Conservation (phyloP, 2,888 invertebrate species). For the Microdon myrmicae region DNA sequence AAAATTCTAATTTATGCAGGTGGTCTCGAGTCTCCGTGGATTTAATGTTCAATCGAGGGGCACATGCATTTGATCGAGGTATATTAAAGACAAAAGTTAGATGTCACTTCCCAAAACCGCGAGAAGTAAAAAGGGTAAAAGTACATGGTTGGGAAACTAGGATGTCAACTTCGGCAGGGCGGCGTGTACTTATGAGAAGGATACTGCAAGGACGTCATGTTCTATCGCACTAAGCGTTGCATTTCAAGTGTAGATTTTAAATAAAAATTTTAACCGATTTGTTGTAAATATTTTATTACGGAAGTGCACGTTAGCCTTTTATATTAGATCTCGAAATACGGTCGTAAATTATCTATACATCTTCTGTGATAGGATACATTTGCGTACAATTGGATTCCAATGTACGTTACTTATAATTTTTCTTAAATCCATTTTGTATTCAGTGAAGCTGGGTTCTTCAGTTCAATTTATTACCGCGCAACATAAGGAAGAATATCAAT, state of each 20-base stretch:
- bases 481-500: too few relatives aligned
- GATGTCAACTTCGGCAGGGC: conserved; percentile 76
- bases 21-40: conserved; percentile 29
- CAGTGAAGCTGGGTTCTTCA: too few relatives aligned
- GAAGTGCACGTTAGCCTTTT: background rate
- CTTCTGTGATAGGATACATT: too few relatives aligned
- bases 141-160: conserved; percentile 77
- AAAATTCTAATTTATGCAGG: background rate
- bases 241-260: background rate
- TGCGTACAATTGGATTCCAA: too few relatives aligned
- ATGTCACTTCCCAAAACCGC: conserved; percentile 77
- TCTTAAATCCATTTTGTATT: too few relatives aligned
- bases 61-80: conserved; percentile 60
- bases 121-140: conserved; percentile 76
- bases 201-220: conserved; percentile 79
- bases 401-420: too few relatives aligned
- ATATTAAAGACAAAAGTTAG: conserved; percentile 61
- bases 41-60: conserved; percentile 54
- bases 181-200: conserved; percentile 79
- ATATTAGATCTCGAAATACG: too few relatives aligned
- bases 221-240: conserved; percentile 72
- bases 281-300: background rate
- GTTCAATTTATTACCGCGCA: too few relatives aligned
- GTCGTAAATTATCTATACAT: too few relatives aligned
- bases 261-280: conserved; percentile 3